Percentiles rank a stretch among this genome's conserved stretches.
These are phyloP conservation scores for Lucilia sericata DNA, from an alignment of 1,140 invertebrate genomes.

Conservation along the genomic window DNA sequence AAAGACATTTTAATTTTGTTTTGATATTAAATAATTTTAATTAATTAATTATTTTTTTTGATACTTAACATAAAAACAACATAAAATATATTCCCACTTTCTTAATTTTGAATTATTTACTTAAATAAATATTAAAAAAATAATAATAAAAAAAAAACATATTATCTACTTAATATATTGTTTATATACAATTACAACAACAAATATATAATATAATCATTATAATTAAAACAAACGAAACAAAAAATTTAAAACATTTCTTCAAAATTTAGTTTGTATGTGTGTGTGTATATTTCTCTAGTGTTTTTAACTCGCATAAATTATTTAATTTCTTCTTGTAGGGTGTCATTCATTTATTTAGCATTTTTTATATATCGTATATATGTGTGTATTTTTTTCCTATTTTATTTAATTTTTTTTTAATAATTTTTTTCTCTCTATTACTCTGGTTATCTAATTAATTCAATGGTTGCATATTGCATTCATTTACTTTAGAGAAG, in stretches of 20 bases:
- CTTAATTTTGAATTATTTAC: conserved; percentile 6
- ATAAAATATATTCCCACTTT: not conserved
- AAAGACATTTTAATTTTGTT: not conserved
- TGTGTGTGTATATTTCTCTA: conserved; percentile 39
- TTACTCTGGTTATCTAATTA: no score
- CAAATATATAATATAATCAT: conserved; percentile 44
- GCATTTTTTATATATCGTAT: conserved; percentile 19
- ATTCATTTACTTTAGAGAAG: not conserved
- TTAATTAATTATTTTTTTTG: conserved; percentile 23
- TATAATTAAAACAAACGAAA: not conserved
- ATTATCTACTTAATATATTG: conserved; percentile 10
- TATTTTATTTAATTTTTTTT: not conserved
- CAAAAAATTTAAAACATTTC: not conserved
- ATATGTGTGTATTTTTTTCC: conserved; percentile 20
- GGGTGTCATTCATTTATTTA: conserved; percentile 35
- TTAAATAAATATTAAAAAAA: not conserved
- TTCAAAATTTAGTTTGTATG: conserved; percentile 41
- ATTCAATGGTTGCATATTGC: no score
- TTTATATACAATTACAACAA: conserved; percentile 36
- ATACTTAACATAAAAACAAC: not conserved
- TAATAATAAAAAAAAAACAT: not conserved
- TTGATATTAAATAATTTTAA: conserved; percentile 32
- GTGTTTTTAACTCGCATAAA: not conserved
- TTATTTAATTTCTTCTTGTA: not conserved
- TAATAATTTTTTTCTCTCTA: no score